Conservation (phyloP, 2,797 vertebrate genomes). For the Orestias chungarensis region DNA sequence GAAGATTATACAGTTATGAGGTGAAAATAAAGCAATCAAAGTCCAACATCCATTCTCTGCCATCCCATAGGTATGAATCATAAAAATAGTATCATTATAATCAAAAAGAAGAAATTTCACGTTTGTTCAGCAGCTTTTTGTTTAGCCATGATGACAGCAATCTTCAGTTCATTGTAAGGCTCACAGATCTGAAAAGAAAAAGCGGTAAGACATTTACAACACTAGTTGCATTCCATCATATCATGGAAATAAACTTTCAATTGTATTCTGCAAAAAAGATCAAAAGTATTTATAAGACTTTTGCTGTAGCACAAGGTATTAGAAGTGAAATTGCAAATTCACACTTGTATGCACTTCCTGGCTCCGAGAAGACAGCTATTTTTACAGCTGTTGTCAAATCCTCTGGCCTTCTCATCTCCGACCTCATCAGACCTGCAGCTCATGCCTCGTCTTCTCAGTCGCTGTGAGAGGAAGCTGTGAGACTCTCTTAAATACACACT, state of each 20-base stretch:
- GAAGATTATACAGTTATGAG: slow-evolving; percentile 15
- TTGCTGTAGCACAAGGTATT: slow-evolving; percentile 5
- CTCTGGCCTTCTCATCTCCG: slow-evolving; percentile 38
- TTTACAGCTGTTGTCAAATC: slow-evolving; percentile 39
- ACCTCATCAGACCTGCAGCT: slow-evolving; percentile 45
- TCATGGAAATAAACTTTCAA: not conserved
- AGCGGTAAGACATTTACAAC: slow-evolving; percentile 10
- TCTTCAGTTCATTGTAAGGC: slow-evolving; percentile 20
- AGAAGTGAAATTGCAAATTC: slow-evolving; percentile 41
- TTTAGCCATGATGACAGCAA: slow-evolving; percentile 25
- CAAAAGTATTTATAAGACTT: not conserved
- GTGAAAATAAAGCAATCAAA: slow-evolving; percentile 10
- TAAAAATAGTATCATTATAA: slow-evolving; percentile 13
- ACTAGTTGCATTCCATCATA: slow-evolving; percentile 3
- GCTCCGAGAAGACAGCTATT: slow-evolving; percentile 39
- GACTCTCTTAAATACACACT: slow-evolving; percentile 18
- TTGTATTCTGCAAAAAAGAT: not conserved
- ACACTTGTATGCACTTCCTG: slow-evolving; percentile 44
- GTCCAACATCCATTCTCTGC: slow-evolving; percentile 24
- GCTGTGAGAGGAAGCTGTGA: slow-evolving; percentile 21
- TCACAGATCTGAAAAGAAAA: slow-evolving; percentile 44
- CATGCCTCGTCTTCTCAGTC: slow-evolving; percentile 11
- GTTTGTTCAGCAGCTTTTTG: slow-evolving; percentile 36
- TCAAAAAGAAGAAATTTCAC: slow-evolving; percentile 8
- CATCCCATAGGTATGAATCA: slow-evolving; percentile 22